These are phyloP conservation scores for Ostrea denselamellosa DNA, from an alignment of 1,140 invertebrate genomes.

Conservation along the genomic window DNA sequence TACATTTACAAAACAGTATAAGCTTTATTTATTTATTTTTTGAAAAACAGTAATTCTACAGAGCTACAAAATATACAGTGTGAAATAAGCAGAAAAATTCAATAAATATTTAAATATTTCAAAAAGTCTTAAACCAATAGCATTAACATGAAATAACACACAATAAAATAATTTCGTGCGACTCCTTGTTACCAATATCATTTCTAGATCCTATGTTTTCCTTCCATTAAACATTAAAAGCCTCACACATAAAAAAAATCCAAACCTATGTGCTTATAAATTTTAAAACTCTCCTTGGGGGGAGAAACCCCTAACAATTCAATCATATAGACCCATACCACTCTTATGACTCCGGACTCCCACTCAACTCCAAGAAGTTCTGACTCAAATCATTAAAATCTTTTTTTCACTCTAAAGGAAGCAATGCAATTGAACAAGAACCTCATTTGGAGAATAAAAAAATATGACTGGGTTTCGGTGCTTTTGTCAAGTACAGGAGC, in stretches of 20 bases:
- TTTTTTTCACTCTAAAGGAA: background rate
- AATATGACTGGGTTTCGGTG: background rate
- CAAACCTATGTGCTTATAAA: background rate
- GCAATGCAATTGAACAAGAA: slow-evolving; percentile 29
- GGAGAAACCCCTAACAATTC: background rate
- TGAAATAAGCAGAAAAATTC: background rate
- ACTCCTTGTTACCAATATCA: background rate
- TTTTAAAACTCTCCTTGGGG: background rate
- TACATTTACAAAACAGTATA: background rate
- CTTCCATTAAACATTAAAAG: background rate
- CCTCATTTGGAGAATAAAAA: slow-evolving; percentile 12
- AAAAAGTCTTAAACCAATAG: background rate
- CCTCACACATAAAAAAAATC: background rate
- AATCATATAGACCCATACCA: background rate
- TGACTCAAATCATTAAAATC: slow-evolving; percentile 21
- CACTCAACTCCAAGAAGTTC: background rate
- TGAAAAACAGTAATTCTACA: background rate
- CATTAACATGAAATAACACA: background rate
- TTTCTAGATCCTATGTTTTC: background rate
- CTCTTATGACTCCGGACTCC: background rate
- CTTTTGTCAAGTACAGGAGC: slow-evolving; percentile 37
- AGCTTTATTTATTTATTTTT: background rate
- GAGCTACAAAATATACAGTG: background rate
- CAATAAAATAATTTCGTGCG: background rate
- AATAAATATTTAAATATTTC: background rate